Conservation (phyloP, 2,888 invertebrate species). For the Andrena hattorfiana region DNA sequence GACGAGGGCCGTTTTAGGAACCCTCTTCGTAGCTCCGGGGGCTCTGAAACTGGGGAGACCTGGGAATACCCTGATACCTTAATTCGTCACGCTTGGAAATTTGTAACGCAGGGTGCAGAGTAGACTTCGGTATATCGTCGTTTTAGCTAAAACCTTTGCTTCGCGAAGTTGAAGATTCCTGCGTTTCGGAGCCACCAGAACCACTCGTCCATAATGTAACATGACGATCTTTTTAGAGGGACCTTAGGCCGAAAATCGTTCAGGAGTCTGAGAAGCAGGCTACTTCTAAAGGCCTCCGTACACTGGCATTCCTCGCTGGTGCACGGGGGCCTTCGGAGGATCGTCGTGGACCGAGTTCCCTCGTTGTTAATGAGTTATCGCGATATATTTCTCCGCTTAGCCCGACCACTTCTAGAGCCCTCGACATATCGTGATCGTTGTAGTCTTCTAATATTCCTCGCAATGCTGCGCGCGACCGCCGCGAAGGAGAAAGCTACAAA, state of each 20-base stretch:
- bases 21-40: background rate
- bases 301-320: too few relatives aligned
- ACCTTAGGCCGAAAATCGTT: constrained; percentile 10
- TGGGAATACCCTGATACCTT: background rate
- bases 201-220: background rate
- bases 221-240: constrained; percentile 13
- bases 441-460: constrained; percentile 15
- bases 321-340: background rate
- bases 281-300: background rate
- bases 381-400: constrained; percentile 12
- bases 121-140: background rate
- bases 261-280: background rate
- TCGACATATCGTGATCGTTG: constrained; percentile 13
- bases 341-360: constrained; percentile 19
- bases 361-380: background rate
- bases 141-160: background rate
- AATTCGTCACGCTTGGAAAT: background rate
- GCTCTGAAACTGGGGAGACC: background rate
- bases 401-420: background rate
- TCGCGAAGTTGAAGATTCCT: background rate
- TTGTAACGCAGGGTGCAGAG: background rate
- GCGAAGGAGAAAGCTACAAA: background rate
- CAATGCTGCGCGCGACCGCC: background rate
- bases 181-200: constrained; percentile 1
- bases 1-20: background rate